Evolutionary conservation across 2,113 vertebrate genomes (phyloP).

Genomic region (Sapayoa aenigma): DNA sequence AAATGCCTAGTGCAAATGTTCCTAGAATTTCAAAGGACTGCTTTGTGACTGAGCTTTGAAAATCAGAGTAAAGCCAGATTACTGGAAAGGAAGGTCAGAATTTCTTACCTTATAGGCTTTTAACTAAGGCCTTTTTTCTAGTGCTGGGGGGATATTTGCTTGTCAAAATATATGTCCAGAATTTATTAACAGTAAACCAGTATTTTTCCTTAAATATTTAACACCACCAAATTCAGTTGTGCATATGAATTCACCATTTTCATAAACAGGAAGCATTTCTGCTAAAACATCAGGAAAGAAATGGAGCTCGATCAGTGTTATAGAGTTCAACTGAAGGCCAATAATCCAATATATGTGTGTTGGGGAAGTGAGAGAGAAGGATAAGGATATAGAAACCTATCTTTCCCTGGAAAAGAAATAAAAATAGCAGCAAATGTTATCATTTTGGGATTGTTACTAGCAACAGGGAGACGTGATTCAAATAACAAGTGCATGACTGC

Average conservation of each 20-base stretch:
- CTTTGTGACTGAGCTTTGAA: neutral
- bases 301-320: neutral
- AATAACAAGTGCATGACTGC: conserved; percentile 49
- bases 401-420: conserved; percentile 57
- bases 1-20: neutral
- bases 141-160: neutral
- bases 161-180: neutral
- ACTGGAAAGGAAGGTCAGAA: neutral
- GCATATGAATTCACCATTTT: conserved; percentile 20
- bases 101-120: neutral
- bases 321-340: conserved; percentile 68
- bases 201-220: neutral
- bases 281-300: neutral
- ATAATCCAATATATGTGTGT: conserved; percentile 34
- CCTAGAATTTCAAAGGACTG: neutral
- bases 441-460: conserved; percentile 61
- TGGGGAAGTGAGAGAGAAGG: neutral
- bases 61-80: neutral
- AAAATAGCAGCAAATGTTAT: conserved; percentile 65
- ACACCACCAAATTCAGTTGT: neutral
- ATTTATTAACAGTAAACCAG: neutral
- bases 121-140: neutral
- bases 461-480: conserved; percentile 44
- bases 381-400: neutral
- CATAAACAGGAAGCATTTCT: conserved; percentile 11